Conservation (phyloP, 2,888 invertebrate species). For the Cremastobaeus sp. region DNA sequence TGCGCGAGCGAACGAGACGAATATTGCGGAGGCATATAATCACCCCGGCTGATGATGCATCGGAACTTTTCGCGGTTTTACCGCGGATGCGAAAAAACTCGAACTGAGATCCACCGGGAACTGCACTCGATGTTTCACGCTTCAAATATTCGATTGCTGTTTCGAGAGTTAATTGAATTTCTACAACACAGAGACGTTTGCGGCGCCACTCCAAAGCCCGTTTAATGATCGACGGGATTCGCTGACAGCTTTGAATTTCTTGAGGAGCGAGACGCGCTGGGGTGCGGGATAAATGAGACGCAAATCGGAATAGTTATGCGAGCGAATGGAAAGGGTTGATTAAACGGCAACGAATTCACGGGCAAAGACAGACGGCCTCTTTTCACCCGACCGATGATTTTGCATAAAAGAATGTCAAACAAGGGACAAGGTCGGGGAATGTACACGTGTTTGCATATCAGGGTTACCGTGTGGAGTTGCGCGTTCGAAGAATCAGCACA, state of each 20-base stretch:
- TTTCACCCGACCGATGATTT: conserved; percentile 30
- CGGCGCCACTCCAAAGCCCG: conserved; percentile 49
- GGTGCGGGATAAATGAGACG: conserved; percentile 8
- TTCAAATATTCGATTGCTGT: conserved; percentile 58
- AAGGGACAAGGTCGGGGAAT: conserved; percentile 18
- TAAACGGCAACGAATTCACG: neutral
- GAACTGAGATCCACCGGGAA: conserved; percentile 22
- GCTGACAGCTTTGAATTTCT: conserved; percentile 58
- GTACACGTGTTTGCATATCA: neutral
- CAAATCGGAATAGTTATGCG: too few species aligned
- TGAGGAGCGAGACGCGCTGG: conserved; percentile 22
- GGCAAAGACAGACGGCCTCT: conserved; percentile 5
- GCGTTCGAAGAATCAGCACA: conserved; percentile 26
- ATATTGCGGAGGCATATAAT: conserved; percentile 41
- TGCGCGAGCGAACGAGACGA: conserved; percentile 6
- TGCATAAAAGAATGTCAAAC: conserved; percentile 41
- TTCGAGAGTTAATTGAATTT: conserved; percentile 61
- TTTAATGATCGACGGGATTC: conserved; percentile 58
- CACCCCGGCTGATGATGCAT: conserved; percentile 39
- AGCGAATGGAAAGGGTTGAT: neutral
- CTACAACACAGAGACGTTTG: conserved; percentile 45
- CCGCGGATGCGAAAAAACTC: conserved; percentile 32
- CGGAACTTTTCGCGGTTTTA: conserved; percentile 23
- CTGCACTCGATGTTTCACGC: conserved; percentile 60
- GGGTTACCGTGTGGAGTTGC: conserved; percentile 19